These are phyloP conservation scores for Lagodon rhomboides DNA, from an alignment of 2,797 vertebrate genomes.

Conservation along the genomic window DNA sequence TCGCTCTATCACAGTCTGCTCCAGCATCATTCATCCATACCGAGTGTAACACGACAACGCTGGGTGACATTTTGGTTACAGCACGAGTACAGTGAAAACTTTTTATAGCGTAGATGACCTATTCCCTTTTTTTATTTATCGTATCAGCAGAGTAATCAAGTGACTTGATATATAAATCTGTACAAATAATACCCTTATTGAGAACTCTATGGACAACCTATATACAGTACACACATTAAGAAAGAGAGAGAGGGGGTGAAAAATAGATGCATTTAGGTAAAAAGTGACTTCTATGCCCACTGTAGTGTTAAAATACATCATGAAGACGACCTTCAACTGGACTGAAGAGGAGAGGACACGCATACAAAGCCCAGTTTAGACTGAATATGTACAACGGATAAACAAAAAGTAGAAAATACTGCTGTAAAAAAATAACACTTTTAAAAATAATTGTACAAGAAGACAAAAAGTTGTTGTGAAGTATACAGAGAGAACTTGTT, in stretches of 20 bases:
- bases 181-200: slow-evolving; percentile 62
- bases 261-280: slow-evolving; percentile 6
- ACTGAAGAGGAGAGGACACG: slow-evolving; percentile 7
- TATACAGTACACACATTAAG: slow-evolving; percentile 51
- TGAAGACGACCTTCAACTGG: slow-evolving; percentile 32
- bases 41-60: slow-evolving; percentile 22
- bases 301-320: slow-evolving; percentile 44
- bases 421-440: slow-evolving; percentile 72
- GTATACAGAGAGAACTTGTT: slow-evolving; percentile 36
- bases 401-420: slow-evolving; percentile 64
- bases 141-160: slow-evolving; percentile 56
- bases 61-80: slow-evolving; percentile 67
- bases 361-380: slow-evolving; percentile 33
- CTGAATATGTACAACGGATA: slow-evolving; percentile 68
- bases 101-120: slow-evolving; percentile 44
- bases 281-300: slow-evolving; percentile 13
- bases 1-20: slow-evolving; percentile 28
- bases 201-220: slow-evolving; percentile 62
- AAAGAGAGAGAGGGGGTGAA: not conserved
- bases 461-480: slow-evolving; percentile 17
- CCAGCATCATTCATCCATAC: slow-evolving; percentile 48
- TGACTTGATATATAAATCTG: slow-evolving; percentile 58
- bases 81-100: slow-evolving; percentile 51
- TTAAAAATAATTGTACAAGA: slow-evolving; percentile 59
- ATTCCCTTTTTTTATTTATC: slow-evolving; percentile 64